These are phyloP conservation scores for Clarias fuscus DNA, from an alignment of 2,797 vertebrate genomes.

Conservation along the genomic window DNA sequence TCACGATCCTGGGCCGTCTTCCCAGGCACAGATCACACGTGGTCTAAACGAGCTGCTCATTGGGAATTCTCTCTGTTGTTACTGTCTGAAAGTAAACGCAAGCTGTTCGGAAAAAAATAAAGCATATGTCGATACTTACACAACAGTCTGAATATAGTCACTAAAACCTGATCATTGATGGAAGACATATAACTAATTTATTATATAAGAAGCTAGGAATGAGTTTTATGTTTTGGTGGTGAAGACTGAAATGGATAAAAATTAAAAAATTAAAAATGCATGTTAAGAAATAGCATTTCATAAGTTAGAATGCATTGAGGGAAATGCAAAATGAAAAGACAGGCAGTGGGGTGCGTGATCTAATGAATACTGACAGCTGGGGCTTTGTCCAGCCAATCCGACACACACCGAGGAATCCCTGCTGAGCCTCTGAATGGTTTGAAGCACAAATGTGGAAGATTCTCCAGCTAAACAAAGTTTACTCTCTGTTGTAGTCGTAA, in stretches of 20 bases:
- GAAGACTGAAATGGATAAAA: not conserved
- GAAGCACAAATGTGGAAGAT: constrained; percentile 1
- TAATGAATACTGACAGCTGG: constrained; percentile 61
- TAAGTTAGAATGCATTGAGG: constrained; percentile 8
- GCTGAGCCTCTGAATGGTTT: constrained; percentile 53
- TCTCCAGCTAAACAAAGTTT: no score
- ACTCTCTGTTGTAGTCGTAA: no score
- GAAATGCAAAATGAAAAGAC: constrained; percentile 42
- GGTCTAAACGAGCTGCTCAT: not conserved
- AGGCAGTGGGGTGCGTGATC: constrained; percentile 45
- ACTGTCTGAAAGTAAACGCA: not conserved
- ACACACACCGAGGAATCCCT: constrained; percentile 47
- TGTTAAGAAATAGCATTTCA: not conserved
- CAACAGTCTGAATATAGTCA: not conserved
- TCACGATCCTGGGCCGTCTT: constrained; percentile 26
- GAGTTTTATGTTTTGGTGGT: not conserved
- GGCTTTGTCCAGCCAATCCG: constrained; percentile 58
- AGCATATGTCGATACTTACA: constrained; percentile 6
- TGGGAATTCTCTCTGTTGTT: constrained; percentile 3
- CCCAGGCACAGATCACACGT: constrained; percentile 1
- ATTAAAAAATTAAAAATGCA: no score
- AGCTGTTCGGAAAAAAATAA: not conserved
- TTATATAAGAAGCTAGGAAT: not conserved
- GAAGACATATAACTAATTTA: not conserved
- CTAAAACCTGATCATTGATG: not conserved